Conservation (phyloP, 1,140 invertebrate species). For the Cotesia glomerata region DNA sequence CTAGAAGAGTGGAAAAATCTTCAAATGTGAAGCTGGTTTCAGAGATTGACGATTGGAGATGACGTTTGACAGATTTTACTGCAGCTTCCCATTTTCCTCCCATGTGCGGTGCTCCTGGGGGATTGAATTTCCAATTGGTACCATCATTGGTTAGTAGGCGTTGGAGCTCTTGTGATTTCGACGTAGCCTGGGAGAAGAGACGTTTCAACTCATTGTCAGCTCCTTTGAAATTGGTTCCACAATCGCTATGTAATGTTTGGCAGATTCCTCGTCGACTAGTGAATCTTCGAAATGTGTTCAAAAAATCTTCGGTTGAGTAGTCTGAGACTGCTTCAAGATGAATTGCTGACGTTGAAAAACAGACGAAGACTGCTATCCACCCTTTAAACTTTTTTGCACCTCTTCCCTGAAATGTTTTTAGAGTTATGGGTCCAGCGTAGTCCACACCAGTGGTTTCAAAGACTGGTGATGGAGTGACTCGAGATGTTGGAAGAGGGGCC, state of each 20-base stretch:
- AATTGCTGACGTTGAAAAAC: constrained; percentile 35
- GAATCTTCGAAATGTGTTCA: neutral
- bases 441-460: constrained; percentile 43
- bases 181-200: too few species aligned
- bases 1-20: constrained; percentile 33
- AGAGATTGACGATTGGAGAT: constrained; percentile 30
- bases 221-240: constrained; percentile 2
- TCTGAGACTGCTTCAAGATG: constrained; percentile 39
- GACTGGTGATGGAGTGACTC: constrained; percentile 34
- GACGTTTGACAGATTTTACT: constrained; percentile 42
- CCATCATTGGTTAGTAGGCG: constrained; percentile 9
- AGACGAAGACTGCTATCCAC: constrained; percentile 42
- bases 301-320: constrained; percentile 26
- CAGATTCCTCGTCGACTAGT: neutral
- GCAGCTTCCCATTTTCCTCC: constrained; percentile 47
- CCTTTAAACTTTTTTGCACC: constrained; percentile 33
- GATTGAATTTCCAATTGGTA: constrained; percentile 52
- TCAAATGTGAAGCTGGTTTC: constrained; percentile 32
- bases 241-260: neutral
- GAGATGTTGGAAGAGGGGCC: constrained; percentile 43
- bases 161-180: too few species aligned
- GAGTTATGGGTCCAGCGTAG: constrained; percentile 42
- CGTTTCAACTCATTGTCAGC: neutral
- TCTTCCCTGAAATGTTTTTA: constrained; percentile 36
- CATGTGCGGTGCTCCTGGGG: constrained; percentile 46